Percentiles rank a stretch among this genome's conserved stretches.
phyloP scores from a whole-genome alignment of 2,888 invertebrate genomes.

The Drosophila falleni region DNA sequence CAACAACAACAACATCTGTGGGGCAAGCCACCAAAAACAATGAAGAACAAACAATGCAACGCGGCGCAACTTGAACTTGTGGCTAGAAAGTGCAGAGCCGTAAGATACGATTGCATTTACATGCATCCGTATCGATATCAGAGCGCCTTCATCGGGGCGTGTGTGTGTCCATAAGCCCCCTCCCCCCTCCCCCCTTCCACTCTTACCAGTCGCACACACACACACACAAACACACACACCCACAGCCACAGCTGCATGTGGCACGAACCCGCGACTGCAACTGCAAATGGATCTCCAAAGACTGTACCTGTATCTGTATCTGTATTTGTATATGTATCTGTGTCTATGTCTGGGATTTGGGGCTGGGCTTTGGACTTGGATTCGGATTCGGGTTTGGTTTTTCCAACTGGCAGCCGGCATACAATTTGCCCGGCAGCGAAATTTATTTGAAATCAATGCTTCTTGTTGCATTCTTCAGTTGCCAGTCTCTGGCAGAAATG shows the following conservation, averaged over 20 bases:
- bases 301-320: constrained; percentile 2
- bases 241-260: constrained; percentile 78
- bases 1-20: constrained; percentile 32
- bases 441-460: constrained; percentile 83
- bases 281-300: constrained; percentile 21
- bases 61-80: constrained; percentile 79
- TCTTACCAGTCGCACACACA: too few species aligned
- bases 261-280: constrained; percentile 59
- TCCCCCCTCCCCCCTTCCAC: too few species aligned
- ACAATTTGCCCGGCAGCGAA: constrained; percentile 82
- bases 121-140: constrained; percentile 78
- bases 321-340: neutral
- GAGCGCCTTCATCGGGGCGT: constrained; percentile 80
- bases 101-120: constrained; percentile 83
- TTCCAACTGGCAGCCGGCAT: constrained; percentile 69
- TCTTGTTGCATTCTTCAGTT: constrained; percentile 81
- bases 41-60: constrained; percentile 81
- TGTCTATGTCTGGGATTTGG: constrained; percentile 18
- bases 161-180: constrained; percentile 32
- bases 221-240: constrained; percentile 55
- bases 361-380: constrained; percentile 20
- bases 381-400: constrained; percentile 17
- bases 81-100: constrained; percentile 81
- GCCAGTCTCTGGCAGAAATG: constrained; percentile 52
- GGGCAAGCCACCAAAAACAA: constrained; percentile 59